Evolutionary conservation across 2,888 invertebrate genomes (phyloP).

Genomic region (Limnephilus rhombicus): DNA sequence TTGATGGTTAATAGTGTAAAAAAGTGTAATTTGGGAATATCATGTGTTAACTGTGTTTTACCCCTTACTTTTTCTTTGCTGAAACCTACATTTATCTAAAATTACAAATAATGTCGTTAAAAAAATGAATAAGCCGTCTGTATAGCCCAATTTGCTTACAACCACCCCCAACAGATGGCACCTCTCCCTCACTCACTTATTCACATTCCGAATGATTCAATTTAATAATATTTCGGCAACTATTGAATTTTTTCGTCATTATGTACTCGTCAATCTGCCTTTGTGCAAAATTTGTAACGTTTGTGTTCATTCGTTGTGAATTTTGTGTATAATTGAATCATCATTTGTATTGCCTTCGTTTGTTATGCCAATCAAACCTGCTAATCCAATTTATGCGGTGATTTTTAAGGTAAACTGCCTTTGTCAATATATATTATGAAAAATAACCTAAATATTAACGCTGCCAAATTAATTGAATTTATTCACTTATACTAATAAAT

Average conservation of each 20-base stretch:
- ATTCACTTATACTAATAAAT: too few species aligned
- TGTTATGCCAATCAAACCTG: background rate
- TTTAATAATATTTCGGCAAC: background rate
- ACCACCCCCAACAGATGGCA: background rate
- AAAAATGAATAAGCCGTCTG: background rate
- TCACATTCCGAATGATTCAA: background rate
- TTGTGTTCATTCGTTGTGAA: background rate
- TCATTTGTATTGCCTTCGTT: background rate
- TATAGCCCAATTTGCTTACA: background rate
- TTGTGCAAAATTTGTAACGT: background rate
- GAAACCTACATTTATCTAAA: background rate
- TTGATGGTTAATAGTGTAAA: background rate
- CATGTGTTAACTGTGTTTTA: background rate
- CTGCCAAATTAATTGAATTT: too few species aligned
- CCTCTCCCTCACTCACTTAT: background rate
- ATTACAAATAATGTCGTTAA: background rate
- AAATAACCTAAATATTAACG: background rate
- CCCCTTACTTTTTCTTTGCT: background rate
- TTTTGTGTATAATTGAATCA: background rate
- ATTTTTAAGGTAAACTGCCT: background rate
- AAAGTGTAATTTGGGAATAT: background rate
- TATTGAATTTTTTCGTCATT: background rate
- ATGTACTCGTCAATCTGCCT: background rate
- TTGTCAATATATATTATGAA: background rate
- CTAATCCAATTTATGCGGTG: background rate